Evolutionary conservation across 1,140 invertebrate species (phyloP).

Genomic region (Platyura marginata): DNA sequence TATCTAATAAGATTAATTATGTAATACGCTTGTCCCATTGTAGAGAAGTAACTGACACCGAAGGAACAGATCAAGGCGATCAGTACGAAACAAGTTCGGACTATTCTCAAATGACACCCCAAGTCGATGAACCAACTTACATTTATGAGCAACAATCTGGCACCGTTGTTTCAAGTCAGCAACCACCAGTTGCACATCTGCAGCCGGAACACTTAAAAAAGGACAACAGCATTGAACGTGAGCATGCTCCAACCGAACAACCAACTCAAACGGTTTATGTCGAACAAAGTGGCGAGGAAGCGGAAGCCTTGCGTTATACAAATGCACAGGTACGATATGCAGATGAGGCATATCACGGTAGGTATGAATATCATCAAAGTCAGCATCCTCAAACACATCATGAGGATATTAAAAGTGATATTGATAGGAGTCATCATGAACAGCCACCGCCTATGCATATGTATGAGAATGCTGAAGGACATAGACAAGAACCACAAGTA

Average conservation of each 20-base stretch:
- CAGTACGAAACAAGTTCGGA: neutral
- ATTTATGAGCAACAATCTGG: neutral
- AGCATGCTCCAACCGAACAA: neutral
- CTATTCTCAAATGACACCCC: conserved; percentile 1
- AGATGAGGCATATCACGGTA: neutral
- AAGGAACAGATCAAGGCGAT: neutral
- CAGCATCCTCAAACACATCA: neutral
- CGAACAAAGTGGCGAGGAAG: neutral
- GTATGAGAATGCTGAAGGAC: neutral
- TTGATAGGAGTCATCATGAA: neutral
- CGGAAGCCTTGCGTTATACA: neutral
- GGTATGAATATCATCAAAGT: neutral
- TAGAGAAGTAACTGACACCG: too few species aligned
- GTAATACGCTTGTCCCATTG: neutral
- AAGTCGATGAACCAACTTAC: conserved; percentile 1
- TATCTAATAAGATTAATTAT: neutral
- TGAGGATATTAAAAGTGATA: neutral
- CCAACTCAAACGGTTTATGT: neutral
- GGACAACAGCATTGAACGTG: neutral
- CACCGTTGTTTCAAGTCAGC: neutral
- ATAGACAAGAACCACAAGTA: neutral
- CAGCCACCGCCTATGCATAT: neutral
- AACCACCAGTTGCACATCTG: neutral
- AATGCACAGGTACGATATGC: neutral
- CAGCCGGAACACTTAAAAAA: too few species aligned